Evolutionary conservation across 2,797 vertebrate genomes (phyloP).

Genomic region (Falco cherrug): DNA sequence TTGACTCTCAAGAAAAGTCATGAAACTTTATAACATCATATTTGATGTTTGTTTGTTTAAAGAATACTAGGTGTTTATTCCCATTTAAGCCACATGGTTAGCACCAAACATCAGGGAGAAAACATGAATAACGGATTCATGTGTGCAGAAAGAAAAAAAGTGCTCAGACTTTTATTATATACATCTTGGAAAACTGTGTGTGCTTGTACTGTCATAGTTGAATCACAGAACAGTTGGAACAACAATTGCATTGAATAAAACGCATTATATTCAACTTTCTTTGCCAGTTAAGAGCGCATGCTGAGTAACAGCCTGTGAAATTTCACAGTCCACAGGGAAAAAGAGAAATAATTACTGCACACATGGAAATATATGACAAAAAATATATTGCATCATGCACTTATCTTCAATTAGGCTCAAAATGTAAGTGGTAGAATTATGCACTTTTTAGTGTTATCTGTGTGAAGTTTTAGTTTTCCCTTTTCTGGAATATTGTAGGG

Average conservation of each 20-base stretch:
- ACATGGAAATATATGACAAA: neutral
- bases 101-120: neutral
- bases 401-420: neutral
- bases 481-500: neutral
- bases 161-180: accelerated
- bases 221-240: neutral
- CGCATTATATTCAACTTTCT: neutral
- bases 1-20: neutral
- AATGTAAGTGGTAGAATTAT: neutral
- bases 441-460: neutral
- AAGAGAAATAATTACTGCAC: neutral
- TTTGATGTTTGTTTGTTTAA: neutral
- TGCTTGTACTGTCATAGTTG: neutral
- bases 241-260: neutral
- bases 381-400: neutral
- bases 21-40: neutral
- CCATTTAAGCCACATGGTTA: neutral
- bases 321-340: neutral
- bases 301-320: neutral
- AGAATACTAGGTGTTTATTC: neutral
- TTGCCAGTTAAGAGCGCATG: neutral
- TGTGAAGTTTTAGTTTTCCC: neutral
- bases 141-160: accelerated
- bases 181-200: neutral
- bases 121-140: neutral